Percentiles rank a stretch among this genome's conserved stretches.
Conservation (phyloP, 2,113 vertebrate genomes). For the Siphamia tubifer region DNA sequence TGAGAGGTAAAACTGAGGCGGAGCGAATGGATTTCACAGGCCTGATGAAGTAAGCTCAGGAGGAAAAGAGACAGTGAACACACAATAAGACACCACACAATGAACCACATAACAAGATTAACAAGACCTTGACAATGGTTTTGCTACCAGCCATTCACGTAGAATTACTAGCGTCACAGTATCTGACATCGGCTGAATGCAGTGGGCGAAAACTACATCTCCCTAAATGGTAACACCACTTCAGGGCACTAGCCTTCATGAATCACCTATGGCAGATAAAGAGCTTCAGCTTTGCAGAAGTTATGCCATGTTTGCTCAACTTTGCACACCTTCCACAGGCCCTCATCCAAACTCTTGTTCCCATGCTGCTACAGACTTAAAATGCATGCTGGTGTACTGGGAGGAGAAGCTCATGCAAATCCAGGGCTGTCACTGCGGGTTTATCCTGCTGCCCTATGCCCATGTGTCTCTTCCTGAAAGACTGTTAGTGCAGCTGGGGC, state of each 20-base stretch:
- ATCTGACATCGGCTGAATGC: slow-evolving; percentile 29
- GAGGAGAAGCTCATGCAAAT: slow-evolving; percentile 60
- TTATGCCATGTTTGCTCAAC: slow-evolving; percentile 22
- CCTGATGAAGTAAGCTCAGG: slow-evolving; percentile 36
- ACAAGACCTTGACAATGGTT: slow-evolving; percentile 51
- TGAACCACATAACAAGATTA: slow-evolving; percentile 61
- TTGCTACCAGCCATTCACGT: slow-evolving; percentile 47
- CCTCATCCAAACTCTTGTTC: slow-evolving; percentile 23
- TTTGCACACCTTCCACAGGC: slow-evolving; percentile 26
- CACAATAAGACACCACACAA: slow-evolving; percentile 49
- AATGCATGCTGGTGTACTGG: slow-evolving; percentile 46
- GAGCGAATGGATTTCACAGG: slow-evolving; percentile 50
- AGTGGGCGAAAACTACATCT: slow-evolving; percentile 3
- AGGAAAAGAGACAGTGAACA: slow-evolving; percentile 35
- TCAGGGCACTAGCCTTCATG: slow-evolving; percentile 1
- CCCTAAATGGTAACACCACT: background rate
- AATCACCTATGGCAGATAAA: slow-evolving; percentile 11
- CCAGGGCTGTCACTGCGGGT: slow-evolving; percentile 54
- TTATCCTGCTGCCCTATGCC: slow-evolving; percentile 51
- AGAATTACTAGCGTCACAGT: slow-evolving; percentile 39
- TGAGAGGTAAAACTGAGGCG: slow-evolving; percentile 33
- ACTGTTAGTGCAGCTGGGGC: slow-evolving; percentile 51
- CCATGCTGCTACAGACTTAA: slow-evolving; percentile 30
- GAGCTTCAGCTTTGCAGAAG: slow-evolving; percentile 11
- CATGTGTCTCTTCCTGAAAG: slow-evolving; percentile 28